A percentile compares a stretch with the other conserved stretches of the same genome.
Evolutionary conservation across 2,888 invertebrate genomes (phyloP).

Genomic region (Scaptomyza cyrtandrae): DNA sequence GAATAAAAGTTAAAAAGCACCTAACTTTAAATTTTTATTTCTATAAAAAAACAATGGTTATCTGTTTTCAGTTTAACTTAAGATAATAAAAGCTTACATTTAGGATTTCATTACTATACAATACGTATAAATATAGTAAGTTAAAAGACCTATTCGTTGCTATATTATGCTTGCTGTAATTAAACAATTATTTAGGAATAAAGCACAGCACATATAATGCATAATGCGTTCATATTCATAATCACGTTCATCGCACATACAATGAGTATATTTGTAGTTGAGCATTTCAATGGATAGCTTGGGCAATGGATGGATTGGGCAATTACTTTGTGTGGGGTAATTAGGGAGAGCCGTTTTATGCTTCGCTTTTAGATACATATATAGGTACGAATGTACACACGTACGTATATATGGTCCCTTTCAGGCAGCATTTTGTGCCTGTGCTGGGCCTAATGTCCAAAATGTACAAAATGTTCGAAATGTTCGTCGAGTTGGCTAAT

Average conservation of each 20-base stretch:
- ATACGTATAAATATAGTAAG: too few species aligned
- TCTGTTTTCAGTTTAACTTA: too few species aligned
- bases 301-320: constrained; percentile 14
- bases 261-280: constrained; percentile 26
- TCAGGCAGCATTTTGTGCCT: constrained; percentile 36
- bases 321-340: constrained; percentile 41
- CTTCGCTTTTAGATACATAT: neutral
- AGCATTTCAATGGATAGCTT: neutral
- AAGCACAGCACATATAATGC: too few species aligned
- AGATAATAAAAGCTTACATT: too few species aligned
- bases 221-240: neutral
- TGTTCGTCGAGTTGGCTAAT: constrained; percentile 64
- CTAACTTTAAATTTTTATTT: too few species aligned
- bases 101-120: too few species aligned
- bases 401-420: constrained; percentile 17
- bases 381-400: neutral
- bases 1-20: too few species aligned
- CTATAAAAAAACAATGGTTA: too few species aligned
- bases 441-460: constrained; percentile 48
- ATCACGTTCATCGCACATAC: neutral
- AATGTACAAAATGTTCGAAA: constrained; percentile 45
- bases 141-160: too few species aligned
- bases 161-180: too few species aligned
- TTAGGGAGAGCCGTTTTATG: constrained; percentile 29
- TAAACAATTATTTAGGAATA: too few species aligned